Base-by-base conservation (phyloP, 2,888 invertebrate species). In the Embidobia sp. region DNA sequence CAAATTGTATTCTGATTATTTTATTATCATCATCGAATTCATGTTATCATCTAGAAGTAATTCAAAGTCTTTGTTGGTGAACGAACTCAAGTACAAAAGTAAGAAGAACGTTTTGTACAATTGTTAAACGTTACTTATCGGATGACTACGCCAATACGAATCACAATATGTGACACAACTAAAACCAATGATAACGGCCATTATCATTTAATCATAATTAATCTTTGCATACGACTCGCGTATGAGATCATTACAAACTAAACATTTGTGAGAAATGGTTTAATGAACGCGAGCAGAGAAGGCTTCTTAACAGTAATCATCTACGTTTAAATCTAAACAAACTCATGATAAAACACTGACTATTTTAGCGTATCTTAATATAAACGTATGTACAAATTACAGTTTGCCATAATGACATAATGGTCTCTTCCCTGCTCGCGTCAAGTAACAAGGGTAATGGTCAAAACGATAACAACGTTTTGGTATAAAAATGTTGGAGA, bases 401-500 rank as follows among this genome's bases (percentile, higher is more conserved):
- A 18, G 27, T 44, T 46, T 46, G 22, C 53, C 19, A 44, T 27
- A 33, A 3, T 33, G 13, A 2, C 2, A 10, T 33, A 33, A 10
- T 11, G 13, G 33, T 13, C 15, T 53, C 48, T 67, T 67, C 61
- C 63, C 55, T 27, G 33, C 67, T 75, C 67, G 48, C 18, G 63
- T 66, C 61, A 61, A 53, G n/a, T n/a, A 6, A 48, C 48, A 66
- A 59, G 31, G 22, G 51, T 57, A 57, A 51, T 40, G 10, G 33
- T 59, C 53, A 53, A 59, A 66, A 59, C 26, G 26, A 37, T 51
- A 51, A 66, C 44, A 64, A 59, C 19, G 10, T 55, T 51, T 66
- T 44, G 35, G 26, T 77, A 77, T 77, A 72, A 77, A 77, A 75
- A 59, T 31, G 70, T 64, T 76, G 76, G 70, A 76, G 76, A 76